Evolutionary conservation across 2,113 vertebrate species (phyloP).

Genomic region (Aegithalos caudatus): DNA sequence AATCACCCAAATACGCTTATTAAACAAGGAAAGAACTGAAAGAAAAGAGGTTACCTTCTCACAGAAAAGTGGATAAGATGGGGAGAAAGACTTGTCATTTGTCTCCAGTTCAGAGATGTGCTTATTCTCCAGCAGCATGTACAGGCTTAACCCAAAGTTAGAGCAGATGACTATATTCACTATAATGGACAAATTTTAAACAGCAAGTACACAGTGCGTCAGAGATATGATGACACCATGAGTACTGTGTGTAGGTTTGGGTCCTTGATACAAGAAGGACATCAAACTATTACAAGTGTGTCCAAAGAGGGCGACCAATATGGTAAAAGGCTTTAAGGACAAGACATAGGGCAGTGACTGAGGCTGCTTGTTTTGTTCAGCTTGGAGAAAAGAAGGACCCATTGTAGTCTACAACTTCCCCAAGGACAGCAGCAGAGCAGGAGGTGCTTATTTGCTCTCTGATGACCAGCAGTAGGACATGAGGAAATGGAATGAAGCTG

Average conservation of each 20-base stretch:
- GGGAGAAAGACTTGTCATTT: not conserved
- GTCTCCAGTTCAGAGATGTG: conserved; percentile 12
- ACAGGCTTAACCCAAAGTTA: conserved; percentile 9
- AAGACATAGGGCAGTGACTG: rapidly evolving
- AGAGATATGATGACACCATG: not conserved
- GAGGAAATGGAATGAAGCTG: not conserved
- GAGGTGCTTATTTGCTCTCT: not conserved
- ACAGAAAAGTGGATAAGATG: not conserved
- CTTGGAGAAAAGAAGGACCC: not conserved
- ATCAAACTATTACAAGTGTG: not conserved
- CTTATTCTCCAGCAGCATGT: conserved; percentile 23
- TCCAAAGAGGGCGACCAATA: not conserved
- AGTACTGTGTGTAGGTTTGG: not conserved
- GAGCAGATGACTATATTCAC: not conserved
- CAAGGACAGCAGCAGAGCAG: rapidly evolving
- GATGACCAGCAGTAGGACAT: rapidly evolving
- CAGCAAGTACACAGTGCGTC: not conserved
- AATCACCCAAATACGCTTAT: not conserved
- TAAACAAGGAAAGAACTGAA: not conserved
- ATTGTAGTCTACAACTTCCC: not conserved
- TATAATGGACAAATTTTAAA: not conserved
- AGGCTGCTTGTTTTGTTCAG: not conserved
- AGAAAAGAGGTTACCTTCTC: conserved; percentile 15
- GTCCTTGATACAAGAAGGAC: not conserved
- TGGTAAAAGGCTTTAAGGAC: not conserved